Conservation (phyloP, 1,140 invertebrate species). For the Arion vulgaris region DNA sequence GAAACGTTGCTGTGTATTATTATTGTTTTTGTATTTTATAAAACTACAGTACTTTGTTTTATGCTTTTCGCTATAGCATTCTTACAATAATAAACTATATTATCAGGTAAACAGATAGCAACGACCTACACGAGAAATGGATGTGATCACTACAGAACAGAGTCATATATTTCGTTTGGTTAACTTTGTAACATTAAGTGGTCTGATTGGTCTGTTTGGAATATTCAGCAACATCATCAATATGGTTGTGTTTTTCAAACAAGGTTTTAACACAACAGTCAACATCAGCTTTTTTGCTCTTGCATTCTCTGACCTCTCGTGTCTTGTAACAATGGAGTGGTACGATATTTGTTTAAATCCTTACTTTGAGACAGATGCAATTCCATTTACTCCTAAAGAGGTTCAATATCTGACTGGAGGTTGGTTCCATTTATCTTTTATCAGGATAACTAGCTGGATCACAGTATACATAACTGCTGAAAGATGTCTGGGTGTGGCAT, state of each 20-base stretch:
- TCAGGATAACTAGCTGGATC: background rate
- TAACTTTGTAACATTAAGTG: background rate
- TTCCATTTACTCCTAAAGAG: background rate
- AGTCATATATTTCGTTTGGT: background rate
- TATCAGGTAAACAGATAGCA: too few species aligned
- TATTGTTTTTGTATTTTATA: too few species aligned
- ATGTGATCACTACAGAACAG: background rate
- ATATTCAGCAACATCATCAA: conserved; percentile 1
- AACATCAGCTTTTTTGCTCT: conserved; percentile 22
- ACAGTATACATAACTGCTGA: conserved; percentile 10
- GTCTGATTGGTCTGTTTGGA: conserved; percentile 14
- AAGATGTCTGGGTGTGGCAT: conserved; percentile 8
- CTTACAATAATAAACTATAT: too few species aligned
- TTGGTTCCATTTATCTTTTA: background rate
- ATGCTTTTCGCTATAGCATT: too few species aligned
- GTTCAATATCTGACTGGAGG: background rate
- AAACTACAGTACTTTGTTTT: too few species aligned
- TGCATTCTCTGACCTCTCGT: background rate
- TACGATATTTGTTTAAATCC: conserved; percentile 8
- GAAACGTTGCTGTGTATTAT: too few species aligned
- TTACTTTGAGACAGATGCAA: background rate
- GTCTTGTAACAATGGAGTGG: conserved; percentile 6
- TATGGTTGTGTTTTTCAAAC: background rate
- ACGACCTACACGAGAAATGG: background rate
- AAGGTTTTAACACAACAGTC: background rate